A percentile compares a stretch with the other conserved stretches of the same genome.
Evolutionary conservation across 2,797 vertebrate genomes (phyloP).

Genomic region (Brachymystax lenok): DNA sequence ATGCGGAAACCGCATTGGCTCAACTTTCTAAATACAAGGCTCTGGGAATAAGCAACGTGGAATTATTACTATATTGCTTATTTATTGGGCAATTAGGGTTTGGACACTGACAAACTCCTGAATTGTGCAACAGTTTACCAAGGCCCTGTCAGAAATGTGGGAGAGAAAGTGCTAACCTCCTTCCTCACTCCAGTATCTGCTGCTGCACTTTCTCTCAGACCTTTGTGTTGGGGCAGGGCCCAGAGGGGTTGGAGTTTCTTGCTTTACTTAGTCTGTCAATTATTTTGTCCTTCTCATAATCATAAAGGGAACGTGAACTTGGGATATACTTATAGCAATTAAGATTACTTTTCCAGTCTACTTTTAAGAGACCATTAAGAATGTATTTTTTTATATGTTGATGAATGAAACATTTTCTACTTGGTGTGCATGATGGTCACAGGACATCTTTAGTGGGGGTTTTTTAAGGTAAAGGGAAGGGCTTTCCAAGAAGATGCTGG

Average conservation of each 20-base stretch:
- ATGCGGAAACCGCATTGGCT: too few relatives aligned
- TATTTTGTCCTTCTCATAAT: background rate
- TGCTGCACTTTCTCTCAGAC: constrained; percentile 15
- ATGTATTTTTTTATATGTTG: constrained; percentile 40
- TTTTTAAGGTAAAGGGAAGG: background rate
- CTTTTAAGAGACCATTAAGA: constrained; percentile 22
- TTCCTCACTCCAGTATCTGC: constrained; percentile 1
- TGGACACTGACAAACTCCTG: background rate
- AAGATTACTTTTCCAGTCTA: background rate
- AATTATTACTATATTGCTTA: background rate
- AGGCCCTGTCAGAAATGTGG: background rate
- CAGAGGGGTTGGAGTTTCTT: background rate
- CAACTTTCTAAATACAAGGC: too few relatives aligned
- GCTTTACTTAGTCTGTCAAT: background rate
- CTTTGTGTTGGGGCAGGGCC: background rate
- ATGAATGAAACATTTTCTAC: constrained; percentile 21
- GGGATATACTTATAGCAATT: constrained; percentile 15
- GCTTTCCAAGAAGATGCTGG: constrained; percentile 13
- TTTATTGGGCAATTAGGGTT: background rate
- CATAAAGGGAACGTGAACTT: constrained; percentile 29
- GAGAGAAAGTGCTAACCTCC: too few relatives aligned
- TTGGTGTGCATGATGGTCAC: constrained; percentile 8
- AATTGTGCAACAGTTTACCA: background rate
- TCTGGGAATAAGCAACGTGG: background rate
- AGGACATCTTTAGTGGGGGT: background rate